A percentile compares a stretch with the other conserved stretches of the same genome.
Conservation (phyloP, 1,140 invertebrate genomes). For the Bombus breviceps region DNA sequence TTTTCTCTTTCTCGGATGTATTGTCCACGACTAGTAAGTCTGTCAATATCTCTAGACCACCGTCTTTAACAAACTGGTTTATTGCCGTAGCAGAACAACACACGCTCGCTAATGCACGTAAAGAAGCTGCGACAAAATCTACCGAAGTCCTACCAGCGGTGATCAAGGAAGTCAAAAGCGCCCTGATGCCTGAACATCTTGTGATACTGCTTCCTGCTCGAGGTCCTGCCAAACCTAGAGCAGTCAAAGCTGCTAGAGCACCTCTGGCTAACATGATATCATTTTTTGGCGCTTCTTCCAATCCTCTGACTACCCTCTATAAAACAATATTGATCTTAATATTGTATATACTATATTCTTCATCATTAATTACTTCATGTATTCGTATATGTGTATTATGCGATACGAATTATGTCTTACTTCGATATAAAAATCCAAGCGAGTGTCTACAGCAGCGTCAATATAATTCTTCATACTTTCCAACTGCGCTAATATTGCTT, state of each 20-base stretch:
- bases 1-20: constrained; percentile 82
- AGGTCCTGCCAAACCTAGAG: constrained; percentile 83
- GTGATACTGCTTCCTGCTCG: constrained; percentile 86
- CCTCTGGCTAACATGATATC: constrained; percentile 73
- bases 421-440: constrained; percentile 79
- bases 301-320: constrained; percentile 75
- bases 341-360: not conserved
- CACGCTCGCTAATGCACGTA: constrained; percentile 86
- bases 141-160: constrained; percentile 77
- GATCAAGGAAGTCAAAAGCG: constrained; percentile 81
- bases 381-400: not conserved
- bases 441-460: constrained; percentile 70
- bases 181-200: constrained; percentile 85
- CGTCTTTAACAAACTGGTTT: constrained; percentile 85
- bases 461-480: constrained; percentile 71
- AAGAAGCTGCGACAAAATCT: constrained; percentile 82
- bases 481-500: constrained; percentile 69
- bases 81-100: constrained; percentile 86
- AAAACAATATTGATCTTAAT: constrained; percentile 24
- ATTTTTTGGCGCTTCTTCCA: constrained; percentile 76
- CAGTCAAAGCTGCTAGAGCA: constrained; percentile 80
- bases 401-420: constrained; percentile 56
- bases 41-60: constrained; percentile 85
- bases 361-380: not conserved
- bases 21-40: constrained; percentile 82